Base-by-base conservation (phyloP, 2,797 vertebrate genomes). In the Tokudaia muenninki region DNA sequence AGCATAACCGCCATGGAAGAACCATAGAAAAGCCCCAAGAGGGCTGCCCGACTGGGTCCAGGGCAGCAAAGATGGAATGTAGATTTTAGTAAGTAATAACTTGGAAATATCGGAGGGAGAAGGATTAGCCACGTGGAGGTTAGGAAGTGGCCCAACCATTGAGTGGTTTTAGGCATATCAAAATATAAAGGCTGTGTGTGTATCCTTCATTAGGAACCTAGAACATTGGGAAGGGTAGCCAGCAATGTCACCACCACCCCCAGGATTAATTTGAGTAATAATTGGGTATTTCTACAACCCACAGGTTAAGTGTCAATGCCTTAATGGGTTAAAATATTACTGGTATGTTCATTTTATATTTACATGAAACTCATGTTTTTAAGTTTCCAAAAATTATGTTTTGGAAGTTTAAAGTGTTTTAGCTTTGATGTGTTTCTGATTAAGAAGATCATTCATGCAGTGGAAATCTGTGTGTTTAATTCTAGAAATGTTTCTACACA, bases 371-470 rank as follows among this genome's bases (percentile, higher is more conserved):
- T 67, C 37, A 61, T 90, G 41, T 74, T 94, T 90, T 91, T 79
- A 87, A 90, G 87, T 78, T 90, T 92, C 65, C 67, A 6, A 80
- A 91, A 87, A 37, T 78, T 83, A 26, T 94, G 61, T 86, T 90
- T 94, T 90, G 37, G 6, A 44, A 83, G 82, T 90, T 37, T 2
- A 89, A 70, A 95, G 55, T 86, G 83, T 81, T 95, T 89, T 67
- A 84, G 29, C 34, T n/a, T 80, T 87, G 13, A 37, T 61, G 21
- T 65, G 2, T 52, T 1, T 44, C 12, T 82, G 37, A 92, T n/a
- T 87, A 92, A 83, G 52, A 7, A 59, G 61, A 29, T 63, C 57
- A 61, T 50, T 74, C 65, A 95, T 90, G 24, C 17, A 86, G 29
- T 63, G 81, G 21, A 8, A 80, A 79, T 94, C 21, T 84, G 41